These are phyloP conservation scores for Ia io DNA, from an alignment of 2,113 vertebrate genomes.

Conservation along the genomic window DNA sequence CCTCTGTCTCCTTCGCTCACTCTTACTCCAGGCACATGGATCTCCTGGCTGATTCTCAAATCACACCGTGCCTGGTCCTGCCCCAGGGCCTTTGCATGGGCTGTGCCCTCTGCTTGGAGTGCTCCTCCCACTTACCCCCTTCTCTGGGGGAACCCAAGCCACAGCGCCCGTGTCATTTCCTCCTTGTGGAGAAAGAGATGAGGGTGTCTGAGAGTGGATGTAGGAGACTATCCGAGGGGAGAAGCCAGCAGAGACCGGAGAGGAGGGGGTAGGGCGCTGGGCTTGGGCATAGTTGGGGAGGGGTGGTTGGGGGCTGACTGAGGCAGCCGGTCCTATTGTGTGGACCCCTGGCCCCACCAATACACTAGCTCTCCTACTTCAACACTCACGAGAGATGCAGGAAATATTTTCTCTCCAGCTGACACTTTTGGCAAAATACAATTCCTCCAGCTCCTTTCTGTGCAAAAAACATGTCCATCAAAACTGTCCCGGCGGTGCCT, in stretches of 20 bases:
- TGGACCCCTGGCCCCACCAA: neutral
- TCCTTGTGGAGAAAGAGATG: neutral
- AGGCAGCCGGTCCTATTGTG: rapidly evolving
- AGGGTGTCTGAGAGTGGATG: neutral
- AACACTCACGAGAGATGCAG: slow-evolving; percentile 72
- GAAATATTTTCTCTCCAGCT: slow-evolving; percentile 76
- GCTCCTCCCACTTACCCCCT: neutral
- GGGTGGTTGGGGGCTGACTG: neutral
- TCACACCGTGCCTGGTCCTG: rapidly evolving
- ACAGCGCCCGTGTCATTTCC: neutral
- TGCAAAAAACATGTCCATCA: slow-evolving; percentile 69
- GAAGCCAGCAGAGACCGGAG: neutral
- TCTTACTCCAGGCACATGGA: neutral
- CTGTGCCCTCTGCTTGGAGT: neutral
- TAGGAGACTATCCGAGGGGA: neutral
- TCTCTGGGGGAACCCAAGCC: neutral
- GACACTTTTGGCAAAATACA: slow-evolving; percentile 74
- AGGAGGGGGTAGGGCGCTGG: neutral
- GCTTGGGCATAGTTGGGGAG: slow-evolving; percentile 43
- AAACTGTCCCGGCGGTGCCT: slow-evolving; percentile 26
- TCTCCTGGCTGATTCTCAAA: neutral
- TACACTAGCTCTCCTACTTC: slow-evolving; percentile 54
- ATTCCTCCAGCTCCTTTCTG: neutral
- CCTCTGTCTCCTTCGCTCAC: neutral
- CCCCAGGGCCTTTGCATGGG: neutral